phyloP scores from a whole-genome alignment of 2,888 invertebrate species.

The Pollenia angustigena region DNA sequence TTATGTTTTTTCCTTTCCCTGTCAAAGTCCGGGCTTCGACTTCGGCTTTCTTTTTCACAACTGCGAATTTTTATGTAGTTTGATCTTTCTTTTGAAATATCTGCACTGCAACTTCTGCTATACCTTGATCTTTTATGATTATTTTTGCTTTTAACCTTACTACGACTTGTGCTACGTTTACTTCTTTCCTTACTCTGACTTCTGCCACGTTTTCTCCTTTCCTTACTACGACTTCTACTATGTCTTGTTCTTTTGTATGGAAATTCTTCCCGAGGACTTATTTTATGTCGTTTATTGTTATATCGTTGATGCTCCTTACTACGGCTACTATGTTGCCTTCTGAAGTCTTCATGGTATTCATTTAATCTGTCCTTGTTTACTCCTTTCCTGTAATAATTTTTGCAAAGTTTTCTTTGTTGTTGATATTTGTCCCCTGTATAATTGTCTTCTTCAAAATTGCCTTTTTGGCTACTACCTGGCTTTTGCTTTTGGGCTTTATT shows the following conservation, averaged over 20 bases:
- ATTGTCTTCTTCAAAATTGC: neutral
- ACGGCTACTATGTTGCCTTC: neutral
- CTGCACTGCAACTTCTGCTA: neutral
- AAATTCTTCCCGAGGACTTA: conserved; percentile 16
- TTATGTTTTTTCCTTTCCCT: neutral
- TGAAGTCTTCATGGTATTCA: neutral
- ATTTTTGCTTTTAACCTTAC: neutral
- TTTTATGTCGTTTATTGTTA: conserved; percentile 6
- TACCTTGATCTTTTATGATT: neutral
- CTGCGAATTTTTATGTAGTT: neutral
- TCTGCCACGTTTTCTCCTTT: neutral
- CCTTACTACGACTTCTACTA: neutral
- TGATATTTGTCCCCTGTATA: neutral
- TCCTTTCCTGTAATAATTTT: neutral
- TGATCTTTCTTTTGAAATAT: neutral
- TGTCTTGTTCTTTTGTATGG: neutral
- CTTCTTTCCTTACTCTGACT: neutral
- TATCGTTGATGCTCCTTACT: neutral
- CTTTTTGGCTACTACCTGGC: neutral
- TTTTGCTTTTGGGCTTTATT: conserved; percentile 34
- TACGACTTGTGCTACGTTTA: conserved; percentile 14
- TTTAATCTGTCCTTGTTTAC: neutral
- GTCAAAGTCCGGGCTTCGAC: no score
- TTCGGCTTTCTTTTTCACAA: neutral
- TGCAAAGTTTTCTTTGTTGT: neutral